A percentile compares a stretch with the other conserved stretches of the same genome.
Evolutionary conservation across 2,113 vertebrate genomes (phyloP).

Genomic region (Smithornis capensis): DNA sequence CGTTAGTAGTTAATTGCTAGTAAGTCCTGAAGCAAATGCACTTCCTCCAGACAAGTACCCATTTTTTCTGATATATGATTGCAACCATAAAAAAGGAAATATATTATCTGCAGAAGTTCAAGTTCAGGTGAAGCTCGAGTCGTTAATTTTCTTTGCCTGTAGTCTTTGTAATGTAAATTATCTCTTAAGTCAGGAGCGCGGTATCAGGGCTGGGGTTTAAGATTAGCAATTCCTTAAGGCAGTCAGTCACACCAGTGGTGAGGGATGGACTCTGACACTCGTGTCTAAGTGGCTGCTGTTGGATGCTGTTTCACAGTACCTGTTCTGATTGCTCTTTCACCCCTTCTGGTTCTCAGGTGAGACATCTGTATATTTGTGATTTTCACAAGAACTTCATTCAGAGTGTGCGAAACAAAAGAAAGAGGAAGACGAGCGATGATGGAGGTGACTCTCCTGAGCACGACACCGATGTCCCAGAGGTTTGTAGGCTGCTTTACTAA

Average conservation of each 20-base stretch:
- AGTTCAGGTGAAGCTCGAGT: neutral
- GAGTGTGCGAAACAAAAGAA: constrained; percentile 97
- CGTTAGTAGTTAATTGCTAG: neutral
- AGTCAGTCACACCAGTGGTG: neutral
- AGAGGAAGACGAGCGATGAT: constrained; percentile 97
- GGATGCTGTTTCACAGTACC: neutral
- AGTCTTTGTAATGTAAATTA: neutral
- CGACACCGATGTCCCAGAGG: constrained; percentile 93
- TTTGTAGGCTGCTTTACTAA: constrained; percentile 29
- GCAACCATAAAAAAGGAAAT: neutral
- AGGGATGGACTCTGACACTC: neutral
- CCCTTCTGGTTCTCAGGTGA: constrained; percentile 77
- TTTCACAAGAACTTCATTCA: constrained; percentile 99
- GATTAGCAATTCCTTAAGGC: neutral
- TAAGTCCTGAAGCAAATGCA: neutral
- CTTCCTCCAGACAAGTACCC: neutral
- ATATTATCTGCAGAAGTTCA: neutral
- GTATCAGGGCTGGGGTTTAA: neutral
- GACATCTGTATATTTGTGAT: constrained; percentile 97
- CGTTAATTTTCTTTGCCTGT: neutral
- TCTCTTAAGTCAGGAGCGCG: neutral
- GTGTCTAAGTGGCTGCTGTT: neutral
- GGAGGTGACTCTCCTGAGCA: constrained; percentile 97
- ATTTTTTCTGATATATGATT: neutral
- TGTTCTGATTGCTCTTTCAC: constrained; percentile 5